Conservation (phyloP, 2,113 vertebrate species). For the Siniperca chuatsi region DNA sequence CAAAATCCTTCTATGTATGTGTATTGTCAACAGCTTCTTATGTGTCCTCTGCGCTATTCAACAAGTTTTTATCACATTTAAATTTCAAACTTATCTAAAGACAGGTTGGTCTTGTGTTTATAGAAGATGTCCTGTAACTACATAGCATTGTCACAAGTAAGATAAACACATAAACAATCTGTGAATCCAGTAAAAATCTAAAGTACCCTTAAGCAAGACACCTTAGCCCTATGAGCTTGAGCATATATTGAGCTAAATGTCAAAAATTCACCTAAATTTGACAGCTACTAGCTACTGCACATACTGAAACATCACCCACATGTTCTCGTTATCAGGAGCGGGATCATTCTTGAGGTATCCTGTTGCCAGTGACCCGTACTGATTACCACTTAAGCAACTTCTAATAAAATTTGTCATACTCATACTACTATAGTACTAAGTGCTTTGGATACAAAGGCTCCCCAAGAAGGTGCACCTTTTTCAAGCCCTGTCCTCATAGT, state of each 20-base stretch:
- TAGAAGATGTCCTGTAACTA: neutral
- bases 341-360: neutral
- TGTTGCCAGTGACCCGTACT: neutral
- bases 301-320: constrained; percentile 6
- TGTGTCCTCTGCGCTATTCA: constrained; percentile 12
- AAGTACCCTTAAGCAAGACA: neutral
- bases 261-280: constrained; percentile 8
- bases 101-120: neutral
- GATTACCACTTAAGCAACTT: neutral
- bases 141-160: neutral
- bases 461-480: neutral
- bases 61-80: neutral
- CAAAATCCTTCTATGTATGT: neutral
- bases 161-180: neutral
- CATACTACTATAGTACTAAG: neutral
- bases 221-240: neutral
- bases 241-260: neutral
- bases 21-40: neutral
- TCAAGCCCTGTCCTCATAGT: neutral
- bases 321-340: neutral
- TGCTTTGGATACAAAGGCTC: neutral
- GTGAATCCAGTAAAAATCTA: neutral
- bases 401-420: neutral
- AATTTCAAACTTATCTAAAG: neutral
- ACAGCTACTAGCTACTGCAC: constrained; percentile 4